Conservation (phyloP, 1,140 invertebrate species). For the Melanaphis sacchari region DNA sequence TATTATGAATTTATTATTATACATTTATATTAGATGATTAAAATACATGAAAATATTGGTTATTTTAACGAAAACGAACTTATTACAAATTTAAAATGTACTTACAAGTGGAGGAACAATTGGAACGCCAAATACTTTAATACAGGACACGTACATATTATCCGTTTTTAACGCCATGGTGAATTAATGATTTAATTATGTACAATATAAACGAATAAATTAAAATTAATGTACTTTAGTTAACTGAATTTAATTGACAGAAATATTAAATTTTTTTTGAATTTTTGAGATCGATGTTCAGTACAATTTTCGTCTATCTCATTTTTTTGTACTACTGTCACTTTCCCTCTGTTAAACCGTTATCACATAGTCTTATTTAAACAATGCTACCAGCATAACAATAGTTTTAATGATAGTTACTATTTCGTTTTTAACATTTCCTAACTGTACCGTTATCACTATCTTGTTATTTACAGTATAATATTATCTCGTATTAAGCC, state of each 20-base stretch:
- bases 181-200: not conserved
- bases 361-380: not conserved
- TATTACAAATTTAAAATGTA: not conserved
- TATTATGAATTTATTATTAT: not conserved
- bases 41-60: not conserved
- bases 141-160: conserved; percentile 40
- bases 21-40: not conserved
- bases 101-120: conserved; percentile 46
- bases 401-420: not conserved
- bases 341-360: conserved; percentile 7
- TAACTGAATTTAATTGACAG: not conserved
- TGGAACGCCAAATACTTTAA: conserved; percentile 44
- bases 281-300: not conserved
- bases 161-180: not conserved
- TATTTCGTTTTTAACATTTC: not conserved
- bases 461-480: not conserved
- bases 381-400: not conserved
- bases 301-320: not conserved
- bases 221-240: not conserved
- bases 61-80: not conserved
- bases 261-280: not conserved
- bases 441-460: not conserved
- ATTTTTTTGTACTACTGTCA: not conserved
- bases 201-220: not conserved
- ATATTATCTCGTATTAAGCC: not conserved